Conservation (phyloP, 2,113 vertebrate species). For the Oostethus manadensis region DNA sequence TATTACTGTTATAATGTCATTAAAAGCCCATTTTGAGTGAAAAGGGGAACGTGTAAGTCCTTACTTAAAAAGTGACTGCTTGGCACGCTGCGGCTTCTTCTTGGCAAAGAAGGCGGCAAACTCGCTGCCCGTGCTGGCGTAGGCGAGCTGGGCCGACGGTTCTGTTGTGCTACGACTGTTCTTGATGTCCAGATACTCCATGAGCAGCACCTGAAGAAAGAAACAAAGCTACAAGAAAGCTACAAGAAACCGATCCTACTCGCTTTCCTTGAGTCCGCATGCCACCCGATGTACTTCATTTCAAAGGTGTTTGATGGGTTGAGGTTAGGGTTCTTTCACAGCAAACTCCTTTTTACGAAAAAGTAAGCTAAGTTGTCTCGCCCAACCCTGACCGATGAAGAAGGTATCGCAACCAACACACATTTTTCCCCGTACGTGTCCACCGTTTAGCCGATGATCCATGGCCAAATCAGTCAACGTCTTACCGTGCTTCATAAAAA, state of each 20-base stretch:
- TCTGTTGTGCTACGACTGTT: constrained; percentile 89
- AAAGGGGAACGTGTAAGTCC: constrained; percentile 24
- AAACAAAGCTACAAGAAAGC: constrained; percentile 10
- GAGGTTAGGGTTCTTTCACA: no score
- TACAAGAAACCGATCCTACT: not conserved
- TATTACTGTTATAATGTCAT: no score
- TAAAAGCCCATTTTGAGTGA: no score
- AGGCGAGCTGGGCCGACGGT: constrained; percentile 87
- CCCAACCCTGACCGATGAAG: no score
- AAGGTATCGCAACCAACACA: no score
- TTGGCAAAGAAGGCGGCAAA: constrained; percentile 96
- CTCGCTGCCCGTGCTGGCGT: constrained; percentile 89
- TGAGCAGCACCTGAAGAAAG: constrained; percentile 82
- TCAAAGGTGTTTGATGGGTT: no score
- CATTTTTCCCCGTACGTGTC: constrained; percentile 7
- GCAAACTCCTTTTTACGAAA: no score
- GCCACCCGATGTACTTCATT: not conserved
- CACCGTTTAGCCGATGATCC: constrained; percentile 51
- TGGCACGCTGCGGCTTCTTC: constrained; percentile 90
- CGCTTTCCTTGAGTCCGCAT: not conserved
- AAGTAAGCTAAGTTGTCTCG: no score
- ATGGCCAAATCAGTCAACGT: constrained; percentile 63
- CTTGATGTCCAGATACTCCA: constrained; percentile 98
- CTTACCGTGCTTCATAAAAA: constrained; percentile 65
- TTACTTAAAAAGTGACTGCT: constrained; percentile 94